These are phyloP conservation scores for Pyralis farinalis DNA, from an alignment of 2,888 invertebrate species.

Conservation along the genomic window DNA sequence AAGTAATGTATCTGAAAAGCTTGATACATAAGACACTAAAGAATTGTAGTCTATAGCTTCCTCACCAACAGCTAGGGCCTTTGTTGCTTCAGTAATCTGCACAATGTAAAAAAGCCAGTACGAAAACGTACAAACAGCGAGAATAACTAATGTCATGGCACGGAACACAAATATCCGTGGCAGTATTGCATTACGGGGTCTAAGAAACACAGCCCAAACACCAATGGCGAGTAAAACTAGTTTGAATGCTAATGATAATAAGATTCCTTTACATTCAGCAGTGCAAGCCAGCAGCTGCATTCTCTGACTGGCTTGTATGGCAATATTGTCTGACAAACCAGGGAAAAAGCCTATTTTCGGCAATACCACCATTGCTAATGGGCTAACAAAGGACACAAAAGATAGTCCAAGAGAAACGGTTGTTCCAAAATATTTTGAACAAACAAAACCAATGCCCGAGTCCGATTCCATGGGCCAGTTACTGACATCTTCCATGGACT, in stretches of 20 bases:
- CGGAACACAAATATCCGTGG: slow-evolving; percentile 96
- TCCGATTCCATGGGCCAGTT: slow-evolving; percentile 90
- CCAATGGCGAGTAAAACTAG: slow-evolving; percentile 93
- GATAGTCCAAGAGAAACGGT: slow-evolving; percentile 90
- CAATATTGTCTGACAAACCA: slow-evolving; percentile 85
- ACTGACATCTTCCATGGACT: slow-evolving; percentile 94
- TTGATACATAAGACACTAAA: slow-evolving; percentile 95
- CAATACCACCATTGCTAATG: slow-evolving; percentile 96
- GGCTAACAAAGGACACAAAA: slow-evolving; percentile 93
- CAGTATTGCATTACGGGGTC: slow-evolving; percentile 91
- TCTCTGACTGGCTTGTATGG: slow-evolving; percentile 85
- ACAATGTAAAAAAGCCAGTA: slow-evolving; percentile 99
- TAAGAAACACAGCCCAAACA: slow-evolving; percentile 95
- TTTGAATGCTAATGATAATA: slow-evolving; percentile 95
- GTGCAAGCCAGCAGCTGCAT: slow-evolving; percentile 90
- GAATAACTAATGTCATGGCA: slow-evolving; percentile 92
- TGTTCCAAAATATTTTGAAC: slow-evolving; percentile 92
- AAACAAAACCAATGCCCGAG: slow-evolving; percentile 85
- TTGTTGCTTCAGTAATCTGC: slow-evolving; percentile 90
- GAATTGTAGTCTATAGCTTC: slow-evolving; percentile 92
- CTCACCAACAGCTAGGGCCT: slow-evolving; percentile 89
- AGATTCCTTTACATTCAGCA: slow-evolving; percentile 95
- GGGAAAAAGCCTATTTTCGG: slow-evolving; percentile 95
- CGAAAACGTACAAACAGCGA: slow-evolving; percentile 95
- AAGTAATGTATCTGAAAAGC: slow-evolving; percentile 95